phyloP scores from a whole-genome alignment of 2,888 invertebrate genomes.

The Nomada flava region DNA sequence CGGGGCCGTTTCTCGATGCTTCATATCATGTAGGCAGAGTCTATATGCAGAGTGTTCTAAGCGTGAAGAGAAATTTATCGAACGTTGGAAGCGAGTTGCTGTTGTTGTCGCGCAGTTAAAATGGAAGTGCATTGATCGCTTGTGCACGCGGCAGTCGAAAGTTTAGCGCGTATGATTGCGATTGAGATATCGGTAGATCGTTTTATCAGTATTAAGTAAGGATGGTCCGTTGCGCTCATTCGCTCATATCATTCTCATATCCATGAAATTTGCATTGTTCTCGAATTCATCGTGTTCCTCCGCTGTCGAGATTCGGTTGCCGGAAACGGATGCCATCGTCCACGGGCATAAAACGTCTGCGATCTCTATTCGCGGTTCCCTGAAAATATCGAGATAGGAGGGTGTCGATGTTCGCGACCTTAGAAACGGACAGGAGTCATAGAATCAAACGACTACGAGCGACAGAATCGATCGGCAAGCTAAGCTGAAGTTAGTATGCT shows the following conservation, averaged over 20 bases:
- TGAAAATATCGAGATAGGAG: not conserved
- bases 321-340: constrained; percentile 20
- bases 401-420: constrained; percentile 10
- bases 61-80: constrained; percentile 46
- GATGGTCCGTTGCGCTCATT: not conserved
- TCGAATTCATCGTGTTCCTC: not conserved
- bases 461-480: constrained; percentile 21
- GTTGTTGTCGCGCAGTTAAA: not conserved
- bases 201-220: constrained; percentile 33
- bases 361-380: not conserved
- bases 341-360: not conserved
- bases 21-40: constrained; percentile 67
- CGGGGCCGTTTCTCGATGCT: constrained; percentile 47
- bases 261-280: constrained; percentile 13
- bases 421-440: not conserved
- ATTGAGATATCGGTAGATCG: constrained; percentile 3
- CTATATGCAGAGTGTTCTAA: constrained; percentile 24
- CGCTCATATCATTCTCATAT: constrained; percentile 37
- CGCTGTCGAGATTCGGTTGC: not conserved
- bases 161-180: not conserved
- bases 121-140: not conserved
- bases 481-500: not conserved
- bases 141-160: not conserved
- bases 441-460: constrained; percentile 39
- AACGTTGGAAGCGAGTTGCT: constrained; percentile 41